phyloP scores from a whole-genome alignment of 2,888 invertebrate species.

The Thera britannica region DNA sequence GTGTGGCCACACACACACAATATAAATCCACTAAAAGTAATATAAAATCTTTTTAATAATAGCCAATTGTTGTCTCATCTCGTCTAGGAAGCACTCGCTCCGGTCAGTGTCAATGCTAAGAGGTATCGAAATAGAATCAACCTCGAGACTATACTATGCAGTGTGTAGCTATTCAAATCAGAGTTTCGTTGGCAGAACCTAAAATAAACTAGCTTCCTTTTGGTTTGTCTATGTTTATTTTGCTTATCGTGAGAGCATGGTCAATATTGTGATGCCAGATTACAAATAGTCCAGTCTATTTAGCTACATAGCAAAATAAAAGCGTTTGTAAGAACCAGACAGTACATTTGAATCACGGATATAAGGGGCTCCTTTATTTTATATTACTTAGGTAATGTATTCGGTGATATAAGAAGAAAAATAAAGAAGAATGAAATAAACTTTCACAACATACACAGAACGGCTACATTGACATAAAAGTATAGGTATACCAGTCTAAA shows the following conservation, averaged over 20 bases:
- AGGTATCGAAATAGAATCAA: slow-evolving; percentile 27
- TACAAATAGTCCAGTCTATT: background rate
- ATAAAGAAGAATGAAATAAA: no score
- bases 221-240: slow-evolving; percentile 8
- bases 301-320: background rate
- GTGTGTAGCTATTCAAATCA: slow-evolving; percentile 6
- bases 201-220: slow-evolving; percentile 6
- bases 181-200: slow-evolving; percentile 4
- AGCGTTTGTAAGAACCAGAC: background rate
- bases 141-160: slow-evolving; percentile 8
- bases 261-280: slow-evolving; percentile 9
- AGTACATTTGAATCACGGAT: no score
- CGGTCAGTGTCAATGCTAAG: slow-evolving; percentile 25
- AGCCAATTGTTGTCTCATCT: background rate
- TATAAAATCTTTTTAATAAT: background rate
- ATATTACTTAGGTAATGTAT: no score
- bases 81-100: slow-evolving; percentile 3
- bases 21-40: background rate
- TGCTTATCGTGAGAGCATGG: slow-evolving; percentile 2
- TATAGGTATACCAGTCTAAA: no score
- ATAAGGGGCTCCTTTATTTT: no score
- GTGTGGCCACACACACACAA: no score
- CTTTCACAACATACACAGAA: no score
- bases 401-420: no score
- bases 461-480: no score